Evolutionary conservation across 2,888 invertebrate genomes (phyloP), one percentile per base, ranked within the genome.

Genomic region (Orthonychiurus folsomi): DNA sequence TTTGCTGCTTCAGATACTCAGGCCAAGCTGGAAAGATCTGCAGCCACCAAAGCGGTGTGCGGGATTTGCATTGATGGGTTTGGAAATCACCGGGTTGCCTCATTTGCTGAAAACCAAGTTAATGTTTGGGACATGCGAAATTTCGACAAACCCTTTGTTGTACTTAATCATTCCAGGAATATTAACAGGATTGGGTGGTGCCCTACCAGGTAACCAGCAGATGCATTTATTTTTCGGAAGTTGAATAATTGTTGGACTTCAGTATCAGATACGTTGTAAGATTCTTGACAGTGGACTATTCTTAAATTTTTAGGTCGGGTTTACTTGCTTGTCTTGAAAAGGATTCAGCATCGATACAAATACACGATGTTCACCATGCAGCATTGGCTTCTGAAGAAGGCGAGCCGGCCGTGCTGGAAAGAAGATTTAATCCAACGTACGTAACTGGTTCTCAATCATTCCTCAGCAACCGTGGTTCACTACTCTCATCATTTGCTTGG

Each of bases 101-200:
- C 93, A 50, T 90, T 85, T 75, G 82, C 85, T 54, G 93, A 93
- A 74, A 86, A 85, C 74, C 85, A 86, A 73, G 85, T 91, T 63
- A 85, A 84, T 67, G 82, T 94, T 63, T 95, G 94, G 94, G 95
- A 95, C 78, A 83, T 86, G 56, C 80, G 94, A 62, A 86, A 86
- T 74, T 87, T 93, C 75, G 89, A 91, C 71, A 87, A 89, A 74
- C 92, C 94, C 0, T 82, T 89, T 67, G 79, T 89, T 27, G 84
- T 86, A 15, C 79, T 91, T 64, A 83, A 84, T 57, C 86, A 86
- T 73, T 77, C 79, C 37, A 86, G 86, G 74, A 83, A 85, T 62
- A 81, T 92, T 61, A 81, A 84, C 18, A 87, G 86, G 78, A 82
- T 93, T 59, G 82, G 84, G 65, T 94, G 94, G 94, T 91, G 93